These are phyloP conservation scores for Tenebrosternarchus preto DNA, from an alignment of 2,113 vertebrate species.

Conservation along the genomic window DNA sequence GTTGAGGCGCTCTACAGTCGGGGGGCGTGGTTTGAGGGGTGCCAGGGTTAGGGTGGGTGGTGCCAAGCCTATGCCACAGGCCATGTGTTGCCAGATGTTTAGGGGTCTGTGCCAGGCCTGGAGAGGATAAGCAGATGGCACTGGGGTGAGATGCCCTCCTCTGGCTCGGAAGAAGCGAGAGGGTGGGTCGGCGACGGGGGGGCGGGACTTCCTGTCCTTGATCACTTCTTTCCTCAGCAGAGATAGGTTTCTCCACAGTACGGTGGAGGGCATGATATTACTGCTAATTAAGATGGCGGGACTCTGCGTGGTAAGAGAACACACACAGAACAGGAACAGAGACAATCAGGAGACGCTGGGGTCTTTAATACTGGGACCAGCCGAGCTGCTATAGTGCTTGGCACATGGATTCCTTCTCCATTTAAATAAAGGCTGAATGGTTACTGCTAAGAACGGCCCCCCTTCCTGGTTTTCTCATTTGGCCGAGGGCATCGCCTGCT, in stretches of 20 bases:
- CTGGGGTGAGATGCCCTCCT: conserved; percentile 21
- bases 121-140: conserved; percentile 45
- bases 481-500: too few species aligned
- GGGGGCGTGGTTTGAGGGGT: conserved; percentile 21
- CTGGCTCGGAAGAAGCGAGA: conserved; percentile 5
- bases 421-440: conserved; percentile 31
- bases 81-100: conserved; percentile 40
- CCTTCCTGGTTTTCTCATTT: too few species aligned
- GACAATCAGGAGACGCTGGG: conserved; percentile 5
- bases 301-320: conserved; percentile 43
- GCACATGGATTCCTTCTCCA: background rate
- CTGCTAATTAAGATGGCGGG: conserved; percentile 55
- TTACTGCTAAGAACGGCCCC: conserved; percentile 21
- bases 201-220: conserved; percentile 35
- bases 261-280: conserved; percentile 24
- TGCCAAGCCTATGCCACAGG: conserved; percentile 25
- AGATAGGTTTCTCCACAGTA: conserved; percentile 15
- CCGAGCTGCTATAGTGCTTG: conserved; percentile 20
- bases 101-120: conserved; percentile 27
- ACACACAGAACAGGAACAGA: conserved; percentile 3
- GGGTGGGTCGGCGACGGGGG: conserved; percentile 24
- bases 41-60: conserved; percentile 1
- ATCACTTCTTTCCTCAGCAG: conserved; percentile 38
- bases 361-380: conserved; percentile 1
- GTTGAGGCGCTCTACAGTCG: too few species aligned